Evolutionary conservation across 2,888 invertebrate genomes (phyloP).

Genomic region (Sturmia bella): DNA sequence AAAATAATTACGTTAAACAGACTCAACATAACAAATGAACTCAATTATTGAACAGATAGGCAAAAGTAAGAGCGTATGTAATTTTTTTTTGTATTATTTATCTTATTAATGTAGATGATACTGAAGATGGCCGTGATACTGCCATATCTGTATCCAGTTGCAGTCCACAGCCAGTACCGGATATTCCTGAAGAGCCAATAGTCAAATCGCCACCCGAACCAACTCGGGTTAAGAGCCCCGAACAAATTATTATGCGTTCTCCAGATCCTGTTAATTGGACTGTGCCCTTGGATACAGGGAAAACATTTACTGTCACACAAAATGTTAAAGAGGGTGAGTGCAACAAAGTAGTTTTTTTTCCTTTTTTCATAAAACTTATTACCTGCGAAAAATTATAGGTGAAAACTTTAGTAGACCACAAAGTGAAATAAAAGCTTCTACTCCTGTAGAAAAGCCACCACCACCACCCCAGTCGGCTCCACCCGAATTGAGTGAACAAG

Average conservation of each 20-base stretch:
- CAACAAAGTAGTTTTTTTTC: not conserved
- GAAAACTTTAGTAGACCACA: constrained; percentile 92
- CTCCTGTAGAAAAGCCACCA: constrained; percentile 85
- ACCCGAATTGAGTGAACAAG: constrained; percentile 85
- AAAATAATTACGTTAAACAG: constrained; percentile 16
- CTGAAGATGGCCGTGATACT: constrained; percentile 79
- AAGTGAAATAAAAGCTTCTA: constrained; percentile 92
- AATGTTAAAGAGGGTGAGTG: constrained; percentile 89
- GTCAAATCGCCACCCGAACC: constrained; percentile 97
- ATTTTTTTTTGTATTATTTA: constrained; percentile 3
- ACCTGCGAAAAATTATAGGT: constrained; percentile 82
- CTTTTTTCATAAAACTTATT: too few species aligned
- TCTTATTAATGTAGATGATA: constrained; percentile 75
- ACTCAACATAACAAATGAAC: constrained; percentile 48
- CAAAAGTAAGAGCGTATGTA: not conserved
- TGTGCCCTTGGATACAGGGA: constrained; percentile 95
- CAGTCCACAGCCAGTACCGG: constrained; percentile 80
- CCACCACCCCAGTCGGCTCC: constrained; percentile 87
- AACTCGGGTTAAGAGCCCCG: constrained; percentile 95
- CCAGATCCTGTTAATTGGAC: constrained; percentile 98
- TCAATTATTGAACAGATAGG: not conserved
- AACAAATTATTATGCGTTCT: constrained; percentile 94
- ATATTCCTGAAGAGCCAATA: constrained; percentile 85
- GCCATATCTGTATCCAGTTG: constrained; percentile 80
- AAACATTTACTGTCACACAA: constrained; percentile 96